Base-by-base conservation (phyloP, 30 jellyfish, hydroid and myxozoan species). In the Rhopilema esculentum region DNA sequence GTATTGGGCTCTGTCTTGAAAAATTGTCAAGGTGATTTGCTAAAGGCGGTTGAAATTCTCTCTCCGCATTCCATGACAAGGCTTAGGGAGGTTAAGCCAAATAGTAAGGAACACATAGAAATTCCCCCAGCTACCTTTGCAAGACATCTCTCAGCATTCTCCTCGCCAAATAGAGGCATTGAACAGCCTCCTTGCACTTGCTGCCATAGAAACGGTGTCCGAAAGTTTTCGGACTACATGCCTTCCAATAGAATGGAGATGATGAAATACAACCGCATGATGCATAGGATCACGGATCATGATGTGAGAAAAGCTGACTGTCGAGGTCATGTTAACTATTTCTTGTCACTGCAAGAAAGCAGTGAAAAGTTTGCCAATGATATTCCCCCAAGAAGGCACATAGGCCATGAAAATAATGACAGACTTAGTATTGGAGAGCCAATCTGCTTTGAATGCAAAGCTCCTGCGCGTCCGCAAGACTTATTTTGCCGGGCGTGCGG, bases 61-160 rank as follows among this genome's bases (percentile, higher is more conserved):
- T 80, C 97, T 1, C 97, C 97, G 24, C 89, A 89, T 61, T 77
- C 97, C 0, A 89, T 89, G 97, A 80, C 97, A 12, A 71, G 93
- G 25, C 91, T 75, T 4, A 49, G 91, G 31, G 91, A 82, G 40
- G 82, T 75, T 28, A 64, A 73, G 29, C 89, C 88, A 22, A 73
- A 65, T 23, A 20, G 69, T 16, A 28, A 27, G 27, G 79, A 73
- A 16, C 77, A 64, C 49, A 24, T 61, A 28, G 87, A 71, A 16
- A 21, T 27, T 26, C 74, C 75, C 27, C 78, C 77, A 1, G 77
- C 88, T 0, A 25, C 85, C 26, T 73, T 52, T 32, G 84, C 88
- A 21, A 79, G 94, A 33, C 94, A 85, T 16, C 65, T 63, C 27
- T 85, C 94, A 15, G 94, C 94, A 17, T 85, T 85, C 74, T 68